Percentiles rank a stretch among this genome's conserved stretches.
phyloP scores from a whole-genome alignment of 2,797 vertebrate genomes.

The Gallinago stenura region DNA sequence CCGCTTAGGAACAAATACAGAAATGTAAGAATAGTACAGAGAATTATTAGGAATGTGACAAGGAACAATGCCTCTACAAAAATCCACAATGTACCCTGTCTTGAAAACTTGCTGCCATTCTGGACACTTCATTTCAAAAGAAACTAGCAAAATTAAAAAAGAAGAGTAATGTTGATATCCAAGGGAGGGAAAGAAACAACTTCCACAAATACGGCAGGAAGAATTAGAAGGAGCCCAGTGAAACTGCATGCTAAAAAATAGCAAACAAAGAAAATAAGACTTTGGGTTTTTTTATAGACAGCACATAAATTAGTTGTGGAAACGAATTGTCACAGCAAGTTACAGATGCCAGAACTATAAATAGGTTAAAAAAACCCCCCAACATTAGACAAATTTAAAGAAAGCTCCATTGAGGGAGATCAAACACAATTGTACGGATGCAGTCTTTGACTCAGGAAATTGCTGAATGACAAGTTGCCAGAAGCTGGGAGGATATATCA shows the following conservation, averaged over 20 bases:
- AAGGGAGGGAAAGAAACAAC: not conserved
- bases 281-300: not conserved
- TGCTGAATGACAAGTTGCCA: slow-evolving; percentile 58
- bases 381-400: not conserved
- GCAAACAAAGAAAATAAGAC: not conserved
- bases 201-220: not conserved
- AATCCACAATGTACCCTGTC: not conserved
- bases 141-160: not conserved
- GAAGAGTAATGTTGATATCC: not conserved
- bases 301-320: slow-evolving; percentile 3
- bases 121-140: not conserved
- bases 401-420: slow-evolving; percentile 60
- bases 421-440: slow-evolving; percentile 33
- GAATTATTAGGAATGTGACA: not conserved
- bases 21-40: not conserved
- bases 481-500: not conserved
- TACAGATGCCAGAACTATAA: slow-evolving; percentile 39
- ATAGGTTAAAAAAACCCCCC: not conserved
- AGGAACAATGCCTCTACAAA: not conserved
- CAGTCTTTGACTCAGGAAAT: slow-evolving; percentile 59
- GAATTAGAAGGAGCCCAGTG: not conserved
- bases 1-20: not conserved
- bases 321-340: not conserved
- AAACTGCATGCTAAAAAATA: not conserved
- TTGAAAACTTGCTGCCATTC: not conserved